Percentiles rank a stretch among this genome's conserved stretches.
These are phyloP conservation scores for Andrena cerasifolii DNA, from an alignment of 1,140 invertebrate genomes.

Conservation along the genomic window DNA sequence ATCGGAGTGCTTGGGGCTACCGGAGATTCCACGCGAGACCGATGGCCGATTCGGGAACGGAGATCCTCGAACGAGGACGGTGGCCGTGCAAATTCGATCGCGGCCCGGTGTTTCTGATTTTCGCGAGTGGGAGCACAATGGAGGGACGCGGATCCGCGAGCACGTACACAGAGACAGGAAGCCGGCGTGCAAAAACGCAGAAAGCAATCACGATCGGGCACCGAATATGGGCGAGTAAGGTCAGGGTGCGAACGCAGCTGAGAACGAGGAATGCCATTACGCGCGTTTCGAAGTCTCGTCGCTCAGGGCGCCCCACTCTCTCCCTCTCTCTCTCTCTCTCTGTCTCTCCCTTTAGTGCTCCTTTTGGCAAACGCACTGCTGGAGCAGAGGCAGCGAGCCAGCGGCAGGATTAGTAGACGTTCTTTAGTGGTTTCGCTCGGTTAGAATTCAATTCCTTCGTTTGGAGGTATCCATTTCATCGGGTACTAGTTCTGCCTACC, in stretches of 20 bases:
- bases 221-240: constrained; percentile 78
- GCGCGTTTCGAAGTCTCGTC: constrained; percentile 70
- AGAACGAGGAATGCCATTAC: constrained; percentile 79
- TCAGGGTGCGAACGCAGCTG: constrained; percentile 76
- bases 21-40: no score
- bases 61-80: not conserved
- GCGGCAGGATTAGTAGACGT: no score
- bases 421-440: no score
- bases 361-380: constrained; percentile 7
- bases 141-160: constrained; percentile 49
- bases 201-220: constrained; percentile 77
- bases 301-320: constrained; percentile 48
- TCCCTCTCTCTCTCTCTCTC: constrained; percentile 7
- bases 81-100: not conserved
- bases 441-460: no score
- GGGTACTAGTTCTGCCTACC: no score
- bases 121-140: constrained; percentile 24
- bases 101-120: no score
- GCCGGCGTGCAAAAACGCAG: constrained; percentile 74
- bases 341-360: not conserved
- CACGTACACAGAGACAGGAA: constrained; percentile 59
- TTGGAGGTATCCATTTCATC: no score
- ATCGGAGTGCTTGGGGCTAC: not conserved
- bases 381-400: no score
- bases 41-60: not conserved